Percentiles rank a stretch among this genome's conserved stretches.
Conservation (phyloP, 1,140 invertebrate genomes). For the Temnothorax curvispinosus region DNA sequence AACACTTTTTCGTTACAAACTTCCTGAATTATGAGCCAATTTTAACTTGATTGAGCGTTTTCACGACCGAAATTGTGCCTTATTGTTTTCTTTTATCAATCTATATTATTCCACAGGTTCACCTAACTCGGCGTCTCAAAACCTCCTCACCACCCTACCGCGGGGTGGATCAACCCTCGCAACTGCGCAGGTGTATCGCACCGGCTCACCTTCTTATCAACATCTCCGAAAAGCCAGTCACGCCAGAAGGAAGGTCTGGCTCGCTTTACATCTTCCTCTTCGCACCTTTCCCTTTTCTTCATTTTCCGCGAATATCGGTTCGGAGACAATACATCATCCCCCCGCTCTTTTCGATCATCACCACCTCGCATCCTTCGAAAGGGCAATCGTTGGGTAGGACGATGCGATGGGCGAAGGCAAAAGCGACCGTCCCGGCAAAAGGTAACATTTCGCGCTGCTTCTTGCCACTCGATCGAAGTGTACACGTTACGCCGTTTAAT, state of each 20-base stretch:
- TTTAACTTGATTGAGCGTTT: background rate
- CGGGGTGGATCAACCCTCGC: slow-evolving; percentile 20
- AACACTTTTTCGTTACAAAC: too few relatives aligned
- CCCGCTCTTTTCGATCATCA: background rate
- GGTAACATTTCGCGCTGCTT: slow-evolving; percentile 72
- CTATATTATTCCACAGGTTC: background rate
- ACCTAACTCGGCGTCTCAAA: background rate
- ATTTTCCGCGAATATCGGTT: background rate
- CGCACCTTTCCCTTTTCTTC: background rate
- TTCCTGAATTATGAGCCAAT: too few relatives aligned
- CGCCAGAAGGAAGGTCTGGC: slow-evolving; percentile 71
- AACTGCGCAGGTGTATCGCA: slow-evolving; percentile 75
- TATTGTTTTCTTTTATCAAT: background rate
- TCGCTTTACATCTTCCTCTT: slow-evolving; percentile 45
- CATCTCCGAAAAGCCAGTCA: slow-evolving; percentile 79
- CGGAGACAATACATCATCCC: background rate
- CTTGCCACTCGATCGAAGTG: slow-evolving; percentile 35
- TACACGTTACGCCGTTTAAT: background rate
- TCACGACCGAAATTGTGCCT: background rate
- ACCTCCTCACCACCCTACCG: background rate
- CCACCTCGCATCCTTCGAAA: slow-evolving; percentile 10
- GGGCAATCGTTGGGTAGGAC: slow-evolving; percentile 63
- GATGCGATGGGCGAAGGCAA: slow-evolving; percentile 83
- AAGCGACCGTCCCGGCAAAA: slow-evolving; percentile 80
- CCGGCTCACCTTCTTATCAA: slow-evolving; percentile 76